Base-by-base conservation (phyloP, 2,888 invertebrate genomes). In the Cryptocheilus praepositus region DNA sequence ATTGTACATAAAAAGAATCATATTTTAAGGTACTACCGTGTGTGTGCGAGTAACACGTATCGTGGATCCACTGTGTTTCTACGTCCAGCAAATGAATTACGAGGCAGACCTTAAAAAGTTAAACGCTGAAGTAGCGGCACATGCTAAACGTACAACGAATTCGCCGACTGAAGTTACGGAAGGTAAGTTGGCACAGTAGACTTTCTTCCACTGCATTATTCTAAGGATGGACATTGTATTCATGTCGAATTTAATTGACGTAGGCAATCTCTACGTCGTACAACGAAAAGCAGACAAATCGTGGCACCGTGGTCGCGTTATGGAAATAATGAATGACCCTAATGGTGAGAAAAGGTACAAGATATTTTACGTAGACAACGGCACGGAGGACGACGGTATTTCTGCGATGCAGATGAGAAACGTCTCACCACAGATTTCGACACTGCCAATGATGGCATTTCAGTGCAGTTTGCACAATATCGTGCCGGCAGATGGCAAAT, bases 261-360 rank as follows among this genome's bases (percentile, higher is more conserved):
- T 88, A 92, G 94, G 92, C 73, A 91, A 92, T 85, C 86, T 92
- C 8, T 95, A 94, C 83, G 89, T 94, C 64, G 92, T 91, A 0
- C 90, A 90, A 81, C 92, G 91, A 82, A 83, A 86, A 57, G 85
- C 83, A 0, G 91, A 92, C 77, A 89, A 90, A 21, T 87, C 89
- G 75, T 96, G 95, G 95, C 93, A 93, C 81, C 91, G 96, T 62
- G 93, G 92, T 11, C 89, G 91, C 56, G 88, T 94, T 0, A 82
- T 88, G 22, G 85, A 81, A 55, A 79, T 84, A 68, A 67, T 82
- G 51, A 71, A 80, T 59, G 54, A 85, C 81, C 49, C 81, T 87
- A 54, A 81, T 0, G 76, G 83, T 0, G 84, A 89, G 2, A 86
- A 89, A 0, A 72, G 83, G 0, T 92, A 91, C 77, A 89, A 90